Evolutionary conservation across 2,888 invertebrate species (phyloP), one percentile per base, ranked within the genome.

Genomic region (Beris chalybata): DNA sequence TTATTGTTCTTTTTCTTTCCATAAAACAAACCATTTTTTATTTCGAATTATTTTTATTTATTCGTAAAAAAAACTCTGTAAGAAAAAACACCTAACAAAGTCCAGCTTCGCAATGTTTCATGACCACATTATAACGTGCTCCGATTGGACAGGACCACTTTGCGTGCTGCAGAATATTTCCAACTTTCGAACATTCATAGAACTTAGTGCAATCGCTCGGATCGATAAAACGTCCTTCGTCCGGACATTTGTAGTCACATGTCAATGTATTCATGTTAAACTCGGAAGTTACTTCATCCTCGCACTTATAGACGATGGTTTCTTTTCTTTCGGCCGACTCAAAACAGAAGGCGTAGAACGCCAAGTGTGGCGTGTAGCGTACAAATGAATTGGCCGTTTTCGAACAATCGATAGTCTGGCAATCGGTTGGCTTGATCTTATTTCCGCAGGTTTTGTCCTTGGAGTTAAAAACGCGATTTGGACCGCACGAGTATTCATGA

Each of bases 331-430:
- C 63, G 32, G 48, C 11, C 7, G 30, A 47, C 13, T 56, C n/a
- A 31, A 47, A 55, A 54, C 69, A 69, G 48, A 59, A 66, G 11
- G 64, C 64, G 13, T 66, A 69, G 50, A 48, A 66, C 7, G 64
- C 58, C 43, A 43, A 22, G 15, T 59, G 55, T 4, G 52, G 31
- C 2, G 44, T 38, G 43, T 69, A 66, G 5, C 58, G 54, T n/a
- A 64, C 43, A 47, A 52, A 69, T 6, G 15, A n/a, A 31, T 56
- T 45, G 4, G 29, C 15, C 12, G n/a, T 32, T 12, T 30, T 13
- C 2, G 53, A 45, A 54, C 69, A 69, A 52, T 69, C 64, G 9
- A 67, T 13, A 31, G 32, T 30, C 12, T 29, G 22, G 43, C 69
- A 69, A 58, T 67, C 69, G 11, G 31, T 29, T 4, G 11, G 6